A percentile compares a stretch with the other conserved stretches of the same genome.
Conservation (phyloP, 1,140 invertebrate species). For the Homarus americanus region DNA sequence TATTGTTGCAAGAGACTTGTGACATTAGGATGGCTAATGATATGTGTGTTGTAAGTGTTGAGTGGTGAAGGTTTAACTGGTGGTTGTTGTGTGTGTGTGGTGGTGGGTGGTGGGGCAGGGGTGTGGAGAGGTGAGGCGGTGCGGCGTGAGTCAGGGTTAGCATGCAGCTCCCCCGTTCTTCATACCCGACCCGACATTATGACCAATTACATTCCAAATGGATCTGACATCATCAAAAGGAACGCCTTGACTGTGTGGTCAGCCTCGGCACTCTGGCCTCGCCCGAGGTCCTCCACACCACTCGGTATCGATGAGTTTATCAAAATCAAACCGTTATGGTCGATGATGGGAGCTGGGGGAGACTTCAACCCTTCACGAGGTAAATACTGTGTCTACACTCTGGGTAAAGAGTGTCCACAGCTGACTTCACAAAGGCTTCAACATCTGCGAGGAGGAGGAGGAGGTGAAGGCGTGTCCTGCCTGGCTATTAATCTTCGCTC, state of each 20-base stretch:
- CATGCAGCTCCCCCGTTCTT: conserved; percentile 49
- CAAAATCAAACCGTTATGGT: not conserved
- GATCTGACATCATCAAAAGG: conserved; percentile 63
- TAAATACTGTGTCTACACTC: not conserved
- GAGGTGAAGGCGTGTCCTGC: conserved; percentile 14
- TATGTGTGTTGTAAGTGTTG: no score
- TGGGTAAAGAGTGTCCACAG: no score
- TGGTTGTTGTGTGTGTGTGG: not conserved
- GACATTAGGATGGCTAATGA: not conserved
- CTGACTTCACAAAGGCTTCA: no score
- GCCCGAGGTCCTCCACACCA: not conserved
- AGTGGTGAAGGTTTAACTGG: not conserved
- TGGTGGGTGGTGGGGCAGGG: not conserved
- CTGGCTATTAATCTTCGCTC: conserved; percentile 54
- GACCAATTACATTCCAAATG: conserved; percentile 65
- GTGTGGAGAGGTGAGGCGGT: not conserved
- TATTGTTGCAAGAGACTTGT: no score
- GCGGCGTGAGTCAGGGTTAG: conserved; percentile 13
- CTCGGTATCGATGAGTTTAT: not conserved
- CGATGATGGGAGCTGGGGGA: not conserved
- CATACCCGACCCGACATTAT: conserved; percentile 46
- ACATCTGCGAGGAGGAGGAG: no score
- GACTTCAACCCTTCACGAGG: not conserved
- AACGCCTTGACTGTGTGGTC: conserved; percentile 33
- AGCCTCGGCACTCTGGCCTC: conserved; percentile 16